Evolutionary conservation across 1,140 invertebrate species (phyloP).

Genomic region (Zaprionus inermis): DNA sequence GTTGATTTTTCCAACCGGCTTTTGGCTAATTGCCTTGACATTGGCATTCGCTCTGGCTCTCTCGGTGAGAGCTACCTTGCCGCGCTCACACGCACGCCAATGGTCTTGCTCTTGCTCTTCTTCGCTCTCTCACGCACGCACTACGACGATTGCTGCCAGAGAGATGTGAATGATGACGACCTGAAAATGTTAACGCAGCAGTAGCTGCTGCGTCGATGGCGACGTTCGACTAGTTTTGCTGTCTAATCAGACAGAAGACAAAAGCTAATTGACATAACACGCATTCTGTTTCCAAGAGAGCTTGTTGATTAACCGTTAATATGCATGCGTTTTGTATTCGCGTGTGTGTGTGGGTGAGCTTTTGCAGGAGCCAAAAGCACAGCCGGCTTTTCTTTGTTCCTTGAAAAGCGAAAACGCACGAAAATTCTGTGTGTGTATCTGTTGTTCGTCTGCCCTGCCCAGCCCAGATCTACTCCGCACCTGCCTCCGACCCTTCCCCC

Average conservation of each 20-base stretch:
- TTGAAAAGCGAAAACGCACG: slow-evolving; percentile 14
- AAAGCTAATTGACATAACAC: slow-evolving; percentile 43
- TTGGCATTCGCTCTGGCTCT: slow-evolving; percentile 65
- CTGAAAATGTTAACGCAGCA: slow-evolving; percentile 27
- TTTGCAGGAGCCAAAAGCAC: slow-evolving; percentile 6
- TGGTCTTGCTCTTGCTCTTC: slow-evolving; percentile 24
- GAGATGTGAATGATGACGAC: slow-evolving; percentile 34
- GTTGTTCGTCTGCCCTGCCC: slow-evolving; percentile 23
- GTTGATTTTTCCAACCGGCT: slow-evolving; percentile 80
- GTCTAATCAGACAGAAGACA: slow-evolving; percentile 30
- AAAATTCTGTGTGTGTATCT: slow-evolving; percentile 58
- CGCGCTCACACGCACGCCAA: slow-evolving; percentile 17
- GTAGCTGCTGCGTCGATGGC: slow-evolving; percentile 10
- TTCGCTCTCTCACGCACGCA: slow-evolving; percentile 24
- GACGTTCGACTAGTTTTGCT: slow-evolving; percentile 28
- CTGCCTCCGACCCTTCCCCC: slow-evolving; percentile 9
- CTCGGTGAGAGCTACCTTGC: slow-evolving; percentile 4
- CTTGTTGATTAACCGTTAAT: slow-evolving; percentile 7
- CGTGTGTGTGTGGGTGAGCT: background rate
- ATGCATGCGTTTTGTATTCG: slow-evolving; percentile 3
- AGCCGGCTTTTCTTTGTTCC: slow-evolving; percentile 42
- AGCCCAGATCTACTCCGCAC: background rate
- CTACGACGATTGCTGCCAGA: slow-evolving; percentile 10
- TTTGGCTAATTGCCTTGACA: slow-evolving; percentile 82
- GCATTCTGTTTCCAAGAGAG: slow-evolving; percentile 6